These are phyloP conservation scores for Hepsetus odoe DNA, from an alignment of 2,113 vertebrate species.

Conservation along the genomic window DNA sequence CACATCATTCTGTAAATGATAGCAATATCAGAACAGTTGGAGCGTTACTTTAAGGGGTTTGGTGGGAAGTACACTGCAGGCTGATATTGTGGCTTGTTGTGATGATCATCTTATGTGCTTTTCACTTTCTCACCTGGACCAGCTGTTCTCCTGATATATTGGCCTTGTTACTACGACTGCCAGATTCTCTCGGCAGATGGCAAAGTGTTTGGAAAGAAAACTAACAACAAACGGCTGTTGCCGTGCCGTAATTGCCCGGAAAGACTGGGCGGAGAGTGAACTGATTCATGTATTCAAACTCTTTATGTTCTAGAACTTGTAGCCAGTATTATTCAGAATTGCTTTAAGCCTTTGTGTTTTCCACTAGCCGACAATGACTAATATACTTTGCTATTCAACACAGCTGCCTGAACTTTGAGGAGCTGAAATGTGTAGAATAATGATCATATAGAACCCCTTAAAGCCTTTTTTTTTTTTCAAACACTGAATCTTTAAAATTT, in stretches of 20 bases:
- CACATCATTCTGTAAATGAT: neutral
- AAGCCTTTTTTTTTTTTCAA: too few relatives aligned
- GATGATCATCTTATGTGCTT: neutral
- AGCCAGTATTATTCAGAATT: neutral
- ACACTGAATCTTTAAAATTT: too few relatives aligned
- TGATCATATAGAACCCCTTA: too few relatives aligned
- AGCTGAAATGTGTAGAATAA: too few relatives aligned
- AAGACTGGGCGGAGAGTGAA: neutral
- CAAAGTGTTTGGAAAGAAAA: conserved; percentile 14
- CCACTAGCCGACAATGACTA: too few relatives aligned
- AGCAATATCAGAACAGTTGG: neutral
- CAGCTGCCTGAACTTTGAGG: too few relatives aligned
- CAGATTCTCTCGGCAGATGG: conserved; percentile 44
- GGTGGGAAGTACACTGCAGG: neutral
- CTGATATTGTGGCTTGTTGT: neutral
- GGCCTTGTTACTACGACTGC: neutral
- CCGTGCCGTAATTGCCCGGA: neutral
- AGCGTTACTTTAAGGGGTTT: neutral
- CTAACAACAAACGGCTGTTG: neutral
- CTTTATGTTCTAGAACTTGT: neutral
- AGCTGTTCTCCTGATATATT: conserved; percentile 48
- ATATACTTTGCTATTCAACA: too few relatives aligned
- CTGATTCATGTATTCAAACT: neutral
- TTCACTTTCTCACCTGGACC: conserved; percentile 37
- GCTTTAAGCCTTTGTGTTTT: too few relatives aligned